Conservation (phyloP, 1,140 invertebrate species). For the Drosophila funebris region DNA sequence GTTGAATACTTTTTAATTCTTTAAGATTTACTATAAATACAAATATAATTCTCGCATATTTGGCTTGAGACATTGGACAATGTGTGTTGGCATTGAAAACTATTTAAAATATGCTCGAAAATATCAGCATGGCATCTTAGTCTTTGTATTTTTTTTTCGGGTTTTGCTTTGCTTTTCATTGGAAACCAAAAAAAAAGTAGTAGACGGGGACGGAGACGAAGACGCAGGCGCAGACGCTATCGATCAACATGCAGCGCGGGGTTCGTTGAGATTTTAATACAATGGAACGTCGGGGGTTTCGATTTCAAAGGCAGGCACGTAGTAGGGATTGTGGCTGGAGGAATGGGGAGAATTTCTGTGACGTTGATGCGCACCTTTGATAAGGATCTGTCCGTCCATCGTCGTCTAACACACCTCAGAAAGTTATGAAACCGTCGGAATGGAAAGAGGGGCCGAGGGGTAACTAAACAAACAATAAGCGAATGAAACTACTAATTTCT, state of each 20-base stretch:
- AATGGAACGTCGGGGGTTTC: constrained; percentile 68
- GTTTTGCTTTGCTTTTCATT: constrained; percentile 59
- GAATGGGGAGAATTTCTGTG: constrained; percentile 42
- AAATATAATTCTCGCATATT: constrained; percentile 28
- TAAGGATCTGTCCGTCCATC: constrained; percentile 59
- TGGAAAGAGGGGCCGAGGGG: not conserved
- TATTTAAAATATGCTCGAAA: constrained; percentile 70
- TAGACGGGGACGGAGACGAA: not conserved
- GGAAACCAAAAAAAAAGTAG: constrained; percentile 40
- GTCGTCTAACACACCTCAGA: constrained; percentile 47
- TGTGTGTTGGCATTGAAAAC: constrained; percentile 68
- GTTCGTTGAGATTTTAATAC: constrained; percentile 74
- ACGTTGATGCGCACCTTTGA: constrained; percentile 77
- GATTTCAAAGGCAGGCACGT: constrained; percentile 75
- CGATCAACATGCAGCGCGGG: constrained; percentile 71
- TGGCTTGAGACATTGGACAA: not conserved
- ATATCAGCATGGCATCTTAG: constrained; percentile 68
- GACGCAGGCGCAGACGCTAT: constrained; percentile 54
- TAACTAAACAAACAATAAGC: constrained; percentile 14
- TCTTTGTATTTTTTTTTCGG: constrained; percentile 38
- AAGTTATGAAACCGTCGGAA: constrained; percentile 44
- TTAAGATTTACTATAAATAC: not conserved
- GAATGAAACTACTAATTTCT: constrained; percentile 6
- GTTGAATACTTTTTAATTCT: too few relatives aligned
- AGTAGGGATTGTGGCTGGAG: constrained; percentile 17